Evolutionary conservation across 2,888 invertebrate species (phyloP), one percentile per base, ranked within the genome.

Genomic region (Campoplex nolae): DNA sequence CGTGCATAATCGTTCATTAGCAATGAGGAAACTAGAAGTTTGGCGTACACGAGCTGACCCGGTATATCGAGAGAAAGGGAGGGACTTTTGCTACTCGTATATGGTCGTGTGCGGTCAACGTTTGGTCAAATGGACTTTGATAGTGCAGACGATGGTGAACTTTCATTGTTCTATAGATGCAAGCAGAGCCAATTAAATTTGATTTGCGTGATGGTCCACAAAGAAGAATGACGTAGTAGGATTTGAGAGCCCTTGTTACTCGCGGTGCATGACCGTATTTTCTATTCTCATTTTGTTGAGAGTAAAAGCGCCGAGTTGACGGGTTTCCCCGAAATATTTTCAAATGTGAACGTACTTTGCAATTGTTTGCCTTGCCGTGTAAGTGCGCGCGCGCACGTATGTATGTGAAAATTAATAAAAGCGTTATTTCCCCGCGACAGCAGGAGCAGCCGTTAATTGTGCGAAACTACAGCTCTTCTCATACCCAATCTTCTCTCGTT

Each of bases 401-500:
- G 38, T 28, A 11, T 38, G 45, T n/a, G 62, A 74, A 77, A 87
- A 87, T 87, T 78, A 82, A 84, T 82, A 84, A 87, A 87, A 84
- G 65, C 58, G 70, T 87, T 38, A 38, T 38, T 87, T 78, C 38
- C 54, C 84, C 70, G n/a, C 78, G 78, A 71, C 87, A 84, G 84
- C 80, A 62, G 81, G 38, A 86, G 56, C 68, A 54, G 65, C 38
- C 70, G 81, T 84, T 87, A 87, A 87, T 87, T 82, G 82, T 56
- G 45, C 74, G n/a, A 45, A 45, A 45, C 45, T 45, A 81, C 77
- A 77, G 76, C 78, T 58, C 23, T 18, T 71, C 76, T 77, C 81
- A 67, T 48, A 13, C 62, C 45, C 67, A 38, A 32, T 70, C 16
- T 62, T 32, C 42, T 45, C 45, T 83, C 56, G 32, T 23, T 62